Base-by-base conservation (phyloP, 2,888 invertebrate species). In the Pocota personata region DNA sequence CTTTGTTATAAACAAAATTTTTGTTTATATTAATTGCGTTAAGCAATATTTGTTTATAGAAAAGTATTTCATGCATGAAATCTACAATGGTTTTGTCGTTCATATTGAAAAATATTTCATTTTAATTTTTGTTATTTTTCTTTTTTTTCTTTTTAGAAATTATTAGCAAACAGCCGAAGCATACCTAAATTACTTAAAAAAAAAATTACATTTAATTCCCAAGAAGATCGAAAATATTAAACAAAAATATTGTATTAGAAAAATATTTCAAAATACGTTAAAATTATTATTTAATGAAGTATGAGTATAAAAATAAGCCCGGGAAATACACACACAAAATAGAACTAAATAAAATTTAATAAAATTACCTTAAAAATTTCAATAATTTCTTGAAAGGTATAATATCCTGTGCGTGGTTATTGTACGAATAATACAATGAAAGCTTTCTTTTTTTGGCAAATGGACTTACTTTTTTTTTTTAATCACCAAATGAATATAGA, bases 21-120 rank as follows among this genome's bases (percentile, higher is more conserved):
- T n/a, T 27, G 37, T 67, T 30, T 57, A 71, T 32, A 30, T n/a
- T 7, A 27, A 32, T 80, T 82, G 82, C 82, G 82, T 82, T 57
- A 76, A 82, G 82, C 82, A 82, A 62, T n/a, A n/a, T 57, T 67
- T 48, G 10, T 24, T 48, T 62, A 24, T 57, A 46, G 4, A 48
- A 37, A 32, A n/a, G 21, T 30, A 30, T 19, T 55, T 48, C 82
- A 82, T 82, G 82, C 82, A 82, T 35, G 62, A 67, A 67, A 55
- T 35, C 30, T 50, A 32, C 35, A 62, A 50, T 14, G 27, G 16
- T 16, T 60, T 21, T 14, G 40, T 43, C n/a, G 27, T 43, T 43
- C 43, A 43, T 27, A 27, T 6, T 21, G 1, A 30, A 35, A 32
- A 32, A 40, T 12, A 12, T n/a, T 24, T 30, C 12, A 14, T 16